Evolutionary conservation across 2,113 vertebrate species (phyloP), one percentile per base, ranked within the genome.

Genomic region (Semicossyphus pulcher): DNA sequence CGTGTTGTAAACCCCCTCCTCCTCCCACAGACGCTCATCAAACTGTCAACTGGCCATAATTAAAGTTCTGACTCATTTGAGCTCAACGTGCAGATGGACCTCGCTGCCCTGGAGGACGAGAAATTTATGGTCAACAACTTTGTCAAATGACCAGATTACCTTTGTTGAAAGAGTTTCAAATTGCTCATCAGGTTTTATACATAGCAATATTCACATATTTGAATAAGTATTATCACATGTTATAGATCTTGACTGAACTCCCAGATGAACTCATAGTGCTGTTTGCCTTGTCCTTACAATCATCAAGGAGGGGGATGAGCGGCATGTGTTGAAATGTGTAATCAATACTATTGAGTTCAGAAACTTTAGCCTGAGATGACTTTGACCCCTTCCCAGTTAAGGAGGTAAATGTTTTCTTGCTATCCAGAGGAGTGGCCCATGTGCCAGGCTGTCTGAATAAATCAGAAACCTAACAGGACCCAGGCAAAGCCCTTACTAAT

Each of bases 321-420:
- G 41, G 58, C 83, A 82, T 83, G 89, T 92, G 92, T 91, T 92
- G 91, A 92, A 91, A 91, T 71, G 81, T 90, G 91, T 87, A 86
- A 91, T 89, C 85, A 70, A 91, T 85, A 91, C 87, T 77, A 81
- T 72, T 78, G 80, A 84, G 74, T 63, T 36, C 29, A 63, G 90
- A 90, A 90, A 90, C 61, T 25, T 82, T 58, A 94, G 59, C 79
- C 84, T 67, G 65, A 56, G 41, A 70, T 86, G 83, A 86, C 71
- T 70, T 57, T 78, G 78, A 78, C 87, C 86, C 70, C 49, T 91
- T 88, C 83, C 86, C 90, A 68, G 88, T 92, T 93, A 91, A 92
- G 86, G 91, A 85, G 86, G 80, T 90, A 92, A 92, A 93, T 92
- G 86, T 93, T 91, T 91, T 93, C 89, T 86, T 81, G 84, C 88